These are phyloP conservation scores for Larimichthys crocea DNA, from an alignment of 2,113 vertebrate species.

Conservation along the genomic window DNA sequence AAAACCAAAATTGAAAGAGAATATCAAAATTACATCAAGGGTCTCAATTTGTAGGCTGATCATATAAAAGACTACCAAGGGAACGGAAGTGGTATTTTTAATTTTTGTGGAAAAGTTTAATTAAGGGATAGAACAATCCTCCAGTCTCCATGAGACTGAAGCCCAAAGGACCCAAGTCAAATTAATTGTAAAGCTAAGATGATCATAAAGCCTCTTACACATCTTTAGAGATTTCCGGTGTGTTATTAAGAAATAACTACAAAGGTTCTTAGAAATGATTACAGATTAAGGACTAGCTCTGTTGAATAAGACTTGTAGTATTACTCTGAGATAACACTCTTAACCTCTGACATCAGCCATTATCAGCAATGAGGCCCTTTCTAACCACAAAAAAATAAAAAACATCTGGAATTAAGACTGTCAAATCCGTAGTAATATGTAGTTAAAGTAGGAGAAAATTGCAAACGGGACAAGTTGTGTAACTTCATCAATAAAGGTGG, in stretches of 20 bases:
- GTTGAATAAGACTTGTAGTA: slow-evolving; percentile 11
- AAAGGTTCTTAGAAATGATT: not conserved
- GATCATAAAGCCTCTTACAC: not conserved
- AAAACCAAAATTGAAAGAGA: slow-evolving; percentile 8
- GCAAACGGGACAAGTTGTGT: slow-evolving; percentile 2
- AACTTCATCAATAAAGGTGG: not conserved
- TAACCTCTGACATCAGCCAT: not conserved
- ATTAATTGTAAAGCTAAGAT: slow-evolving; percentile 4
- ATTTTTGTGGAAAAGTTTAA: not conserved
- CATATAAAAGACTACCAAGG: not conserved
- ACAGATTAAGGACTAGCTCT: not conserved
- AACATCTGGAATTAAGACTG: not conserved
- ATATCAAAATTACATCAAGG: not conserved
- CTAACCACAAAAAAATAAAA: not conserved
- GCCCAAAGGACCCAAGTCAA: not conserved
- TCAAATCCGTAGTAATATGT: not conserved
- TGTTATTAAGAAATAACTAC: not conserved
- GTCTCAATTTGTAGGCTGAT: not conserved
- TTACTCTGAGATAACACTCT: slow-evolving; percentile 34
- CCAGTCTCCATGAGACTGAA: not conserved
- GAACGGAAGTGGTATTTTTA: not conserved
- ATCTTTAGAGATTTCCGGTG: not conserved
- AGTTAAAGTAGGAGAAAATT: not conserved
- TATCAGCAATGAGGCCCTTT: not conserved
- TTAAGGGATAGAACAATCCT: not conserved